These are phyloP conservation scores for Aphodius granarius DNA, from an alignment of 2,888 invertebrate species.

Conservation along the genomic window DNA sequence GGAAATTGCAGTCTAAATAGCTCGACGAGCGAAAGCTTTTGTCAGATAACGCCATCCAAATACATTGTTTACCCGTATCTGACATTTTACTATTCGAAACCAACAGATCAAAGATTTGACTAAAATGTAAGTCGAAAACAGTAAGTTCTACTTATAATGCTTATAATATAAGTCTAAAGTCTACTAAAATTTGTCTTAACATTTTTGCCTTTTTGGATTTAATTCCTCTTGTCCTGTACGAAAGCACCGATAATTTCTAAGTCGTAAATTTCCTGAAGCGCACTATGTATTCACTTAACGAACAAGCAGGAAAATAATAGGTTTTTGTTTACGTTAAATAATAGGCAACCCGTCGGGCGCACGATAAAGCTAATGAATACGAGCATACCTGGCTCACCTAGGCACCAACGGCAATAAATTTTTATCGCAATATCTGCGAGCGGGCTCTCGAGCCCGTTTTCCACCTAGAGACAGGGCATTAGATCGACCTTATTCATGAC, in stretches of 20 bases:
- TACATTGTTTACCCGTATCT: neutral
- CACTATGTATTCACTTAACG: neutral
- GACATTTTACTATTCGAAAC: neutral
- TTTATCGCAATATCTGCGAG: constrained; percentile 18
- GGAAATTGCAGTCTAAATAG: neutral
- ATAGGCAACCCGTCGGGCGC: constrained; percentile 1
- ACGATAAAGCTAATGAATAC: constrained; percentile 20
- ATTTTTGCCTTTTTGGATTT: neutral
- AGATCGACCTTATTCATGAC: constrained; percentile 9
- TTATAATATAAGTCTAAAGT: no score
- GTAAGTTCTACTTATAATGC: neutral
- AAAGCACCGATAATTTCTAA: neutral
- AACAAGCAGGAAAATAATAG: constrained; percentile 4
- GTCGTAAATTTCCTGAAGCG: neutral
- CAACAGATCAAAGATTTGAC: neutral
- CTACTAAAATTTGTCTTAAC: neutral
- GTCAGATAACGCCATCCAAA: neutral
- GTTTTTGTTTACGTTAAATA: constrained; percentile 12
- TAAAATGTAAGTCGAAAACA: no score
- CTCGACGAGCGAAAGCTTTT: neutral
- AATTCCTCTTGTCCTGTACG: neutral
- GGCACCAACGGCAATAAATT: constrained; percentile 12
- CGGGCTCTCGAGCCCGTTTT: constrained; percentile 8
- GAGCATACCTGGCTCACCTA: neutral
- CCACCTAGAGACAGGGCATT: neutral